Base-by-base conservation (phyloP, 2,888 invertebrate species). In the Thysanoteuthis rhombus region DNA sequence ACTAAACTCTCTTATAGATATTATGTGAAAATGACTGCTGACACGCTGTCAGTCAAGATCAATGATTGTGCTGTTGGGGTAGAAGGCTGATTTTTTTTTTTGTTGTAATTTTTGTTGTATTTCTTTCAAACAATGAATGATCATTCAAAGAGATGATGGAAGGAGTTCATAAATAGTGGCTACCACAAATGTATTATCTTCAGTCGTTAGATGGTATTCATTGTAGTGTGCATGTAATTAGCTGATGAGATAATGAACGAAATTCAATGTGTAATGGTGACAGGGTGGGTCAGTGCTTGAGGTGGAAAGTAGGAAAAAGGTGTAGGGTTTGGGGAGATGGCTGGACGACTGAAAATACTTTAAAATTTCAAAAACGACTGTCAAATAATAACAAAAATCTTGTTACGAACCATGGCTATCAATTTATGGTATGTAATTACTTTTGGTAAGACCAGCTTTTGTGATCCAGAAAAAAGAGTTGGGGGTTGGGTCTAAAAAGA, bases 1-100 rank as follows among this genome's bases (percentile, higher is more conserved):
- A 75, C 75, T 75, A 75, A 75, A 75, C n/a, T 75, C n/a, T 75
- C 75, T n/a, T 75, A 75, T 75, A 75, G n/a, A 75, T 75, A 75
- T 75, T 75, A 75, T 75, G n/a, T 75, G 75, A 75, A 75, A 75
- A 75, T 75, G 75, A n/a, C 75, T n/a, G 75, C 75, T 75, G 75
- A 75, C 75, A 75, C n/a, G 16, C 75, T 75, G 75, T 75, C 75
- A 75, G 75, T 75, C 75, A 75, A 75, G 75, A 75, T 75, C 75
- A 75, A 75, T 75, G 75, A 75, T 75, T n/a, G 75, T n/a, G n/a
- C n/a, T n/a, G n/a, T 10, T n/a, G n/a, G 75, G n/a, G n/a, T 19
- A 75, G n/a, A n/a, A 75, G 10, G n/a, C 10, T 75, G 12, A 10
- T 12, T n/a, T 75, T 8, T 75, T 32, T 8, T 75, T n/a, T 8